Base-by-base conservation (phyloP, 2,888 invertebrate species). In the Drosophila differens region DNA sequence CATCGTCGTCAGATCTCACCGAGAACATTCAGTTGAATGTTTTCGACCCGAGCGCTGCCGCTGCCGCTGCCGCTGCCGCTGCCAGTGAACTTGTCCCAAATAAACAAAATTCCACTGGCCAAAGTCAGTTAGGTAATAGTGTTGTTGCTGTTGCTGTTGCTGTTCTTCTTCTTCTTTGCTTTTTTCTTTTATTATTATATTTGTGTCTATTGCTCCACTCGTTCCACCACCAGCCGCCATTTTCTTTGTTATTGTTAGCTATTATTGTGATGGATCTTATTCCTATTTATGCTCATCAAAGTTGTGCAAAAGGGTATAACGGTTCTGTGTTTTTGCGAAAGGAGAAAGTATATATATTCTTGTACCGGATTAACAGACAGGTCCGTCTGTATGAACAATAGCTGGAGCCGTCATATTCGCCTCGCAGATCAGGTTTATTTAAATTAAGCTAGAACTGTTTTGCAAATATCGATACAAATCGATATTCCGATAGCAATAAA, bases 61-160 rank as follows among this genome's bases (percentile, higher is more conserved):
- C 70, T 69, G 85, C 53, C 89, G 28, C 25, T 30, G 28, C 28
- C 49, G 47, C 68, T 69, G 85, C 32, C 49, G 49, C 70, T 69
- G 85, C 54, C 89, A 75, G 74, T 90, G 91, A 91, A 90, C 84
- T 90, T 91, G 91, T 90, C 91, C 91, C 91, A 91, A 91, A 91
- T 91, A 91, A 91, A 91, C 91, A 91, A 85, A 85, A 89, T 85
- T 89, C 85, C 89, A 82, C 66, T 62, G 81, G 65, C 66, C 68
- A 74, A 81, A 76, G 74, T 73, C 72, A 72, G 75, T 86, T 73
- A 73, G 76, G 81, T 79, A 77, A 85, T 82, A 61, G 54, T 76
- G 62, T 66, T 68, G 14, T 37, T 61, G 1, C 51, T 70, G 19
- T n/a, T 76, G 61, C 16, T 62, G 7, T 51, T 70, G 14, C 2